Base-by-base conservation (phyloP, 2,113 vertebrate genomes). In the Piprites chloris region DNA sequence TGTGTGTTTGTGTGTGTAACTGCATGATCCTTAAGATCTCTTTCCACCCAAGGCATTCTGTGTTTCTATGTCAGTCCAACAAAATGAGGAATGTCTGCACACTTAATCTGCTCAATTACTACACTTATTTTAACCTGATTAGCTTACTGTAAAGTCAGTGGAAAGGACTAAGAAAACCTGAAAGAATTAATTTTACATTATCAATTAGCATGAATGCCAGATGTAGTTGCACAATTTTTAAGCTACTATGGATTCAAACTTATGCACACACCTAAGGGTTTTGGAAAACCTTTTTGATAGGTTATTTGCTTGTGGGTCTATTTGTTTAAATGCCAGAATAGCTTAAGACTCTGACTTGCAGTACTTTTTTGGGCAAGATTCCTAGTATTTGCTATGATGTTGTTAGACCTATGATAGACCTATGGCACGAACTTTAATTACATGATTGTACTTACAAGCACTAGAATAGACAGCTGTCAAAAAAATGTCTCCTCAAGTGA, bases 381-480 rank as follows among this genome's bases (percentile, higher is more conserved):
- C 53, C 30, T 55, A 11, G 6, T 50, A 63, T 41, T 47, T 68
- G 12, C 1, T 59, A 35, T n/a, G n/a, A 39, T n/a, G 10, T 8
- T 73, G 79, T 92, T 89, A 59, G n/a, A n/a, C n/a, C n/a, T n/a
- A n/a, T n/a, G n/a, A 42, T 50, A 91, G 53, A 44, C 4, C 7
- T 44, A 14, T 62, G 32, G 4, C 1, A 0, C 32, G 65, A 75
- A 56, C 20, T 62, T 89, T 81, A 88, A 76, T 92, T 56, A 81
- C 91, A 89, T 87, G 0, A 66, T 37, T 81, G 37, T 47, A 58
- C 23, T 90, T 55, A 84, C 28, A 77, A 77, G 15, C 12, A 81
- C 20, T 39, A 80, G 65, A 91, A 87, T 35, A 81, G 92, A 91
- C 50, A 89, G 41, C 52, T 93, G 80, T 73, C 89, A 96, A 74